Base-by-base conservation (phyloP, 2,888 invertebrate species). In the Lasioglossum zephyrum region DNA sequence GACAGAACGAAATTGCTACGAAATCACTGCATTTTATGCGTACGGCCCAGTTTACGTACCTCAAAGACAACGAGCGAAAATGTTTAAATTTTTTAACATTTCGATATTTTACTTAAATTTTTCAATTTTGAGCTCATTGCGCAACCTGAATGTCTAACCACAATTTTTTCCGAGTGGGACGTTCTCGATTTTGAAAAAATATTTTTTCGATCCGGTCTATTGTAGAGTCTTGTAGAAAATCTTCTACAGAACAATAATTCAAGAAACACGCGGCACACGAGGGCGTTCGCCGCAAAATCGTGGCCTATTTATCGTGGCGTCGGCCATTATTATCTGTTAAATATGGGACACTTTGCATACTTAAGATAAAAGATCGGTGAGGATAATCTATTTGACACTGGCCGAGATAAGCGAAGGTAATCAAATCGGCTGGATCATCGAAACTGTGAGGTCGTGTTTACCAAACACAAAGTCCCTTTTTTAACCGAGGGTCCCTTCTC, bases 401-500 rank as follows among this genome's bases (percentile, higher is more conserved):
- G 22, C 18, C 36, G n/a, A 70, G n/a, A 70, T 70, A 70, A 70
- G 70, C 70, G 22, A 6, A 41, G 41, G 11, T n/a, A 41, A 22
- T 41, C 70, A n/a, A 70, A 41, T 41, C 13, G 41, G 41, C 1
- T 70, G n/a, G 57, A 53, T 57, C 13, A 70, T n/a, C n/a, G 41
- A 70, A 41, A 70, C 13, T n/a, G n/a, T 9, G n/a, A 70, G 4
- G 11, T 22, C 2, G n/a, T 70, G 69, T 69, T 69, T 41, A 70
- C 70, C 22, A 70, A 70, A 70, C 70, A 41, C 70, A 5, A 13
- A 70, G 70, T 70, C 13, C 39, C 13, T 70, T 41, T 70, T 70
- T n/a, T 41, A n/a, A 70, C 70, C 0, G n/a, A n/a, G 3, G 11
- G 11, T 57, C n/a, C 8, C 3, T n/a, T 57, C 9, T 57, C 53